These are phyloP conservation scores for Perizoma flavofasciatum DNA, from an alignment of 2,888 invertebrate genomes.

Conservation along the genomic window DNA sequence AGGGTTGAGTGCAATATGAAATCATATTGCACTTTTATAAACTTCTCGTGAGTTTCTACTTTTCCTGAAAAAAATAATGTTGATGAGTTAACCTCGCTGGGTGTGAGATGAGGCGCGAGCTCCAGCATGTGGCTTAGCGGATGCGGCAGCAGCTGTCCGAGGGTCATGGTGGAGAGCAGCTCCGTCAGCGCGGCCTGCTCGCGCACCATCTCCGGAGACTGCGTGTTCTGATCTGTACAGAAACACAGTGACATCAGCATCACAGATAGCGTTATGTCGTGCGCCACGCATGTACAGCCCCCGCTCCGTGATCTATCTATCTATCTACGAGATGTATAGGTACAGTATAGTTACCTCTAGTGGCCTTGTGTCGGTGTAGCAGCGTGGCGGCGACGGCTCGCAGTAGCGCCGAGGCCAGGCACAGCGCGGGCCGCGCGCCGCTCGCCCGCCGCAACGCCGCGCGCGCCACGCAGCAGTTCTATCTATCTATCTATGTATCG, in stretches of 20 bases:
- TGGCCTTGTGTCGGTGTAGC: conserved; percentile 90
- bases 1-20: no score
- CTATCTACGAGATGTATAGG: not conserved
- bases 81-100: conserved; percentile 83
- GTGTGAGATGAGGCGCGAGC: conserved; percentile 88
- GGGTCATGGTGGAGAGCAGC: conserved; percentile 90
- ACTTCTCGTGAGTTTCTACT: no score
- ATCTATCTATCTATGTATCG: not conserved
- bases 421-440: conserved; percentile 80
- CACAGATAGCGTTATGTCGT: no score
- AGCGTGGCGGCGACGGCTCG: conserved; percentile 89
- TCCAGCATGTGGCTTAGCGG: conserved; percentile 91
- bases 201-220: conserved; percentile 63
- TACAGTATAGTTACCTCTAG: conserved; percentile 13
- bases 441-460: conserved; percentile 89
- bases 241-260: no score
- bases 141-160: conserved; percentile 93
- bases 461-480: conserved; percentile 92
- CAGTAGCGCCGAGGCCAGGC: conserved; percentile 74
- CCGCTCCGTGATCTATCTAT: not conserved
- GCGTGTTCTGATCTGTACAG: conserved; percentile 58
- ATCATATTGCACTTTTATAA: no score
- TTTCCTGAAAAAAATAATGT: no score
- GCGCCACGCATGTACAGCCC: conserved; percentile 82
- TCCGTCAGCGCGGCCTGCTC: conserved; percentile 78